phyloP scores from a whole-genome alignment of 2,888 invertebrate genomes.

The Amphipoea lucens region DNA sequence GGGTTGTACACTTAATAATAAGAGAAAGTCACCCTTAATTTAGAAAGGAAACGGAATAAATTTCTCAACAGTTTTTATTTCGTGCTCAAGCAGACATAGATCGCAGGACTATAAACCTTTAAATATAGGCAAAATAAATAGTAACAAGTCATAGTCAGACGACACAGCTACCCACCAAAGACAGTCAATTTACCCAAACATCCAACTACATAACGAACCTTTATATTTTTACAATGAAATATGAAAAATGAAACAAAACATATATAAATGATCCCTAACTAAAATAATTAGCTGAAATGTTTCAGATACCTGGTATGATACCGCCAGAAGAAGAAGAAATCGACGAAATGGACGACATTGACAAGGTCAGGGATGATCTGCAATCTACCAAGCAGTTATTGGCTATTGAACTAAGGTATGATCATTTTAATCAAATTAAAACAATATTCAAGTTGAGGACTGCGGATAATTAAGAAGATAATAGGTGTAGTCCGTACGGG shows the following conservation, averaged over 20 bases:
- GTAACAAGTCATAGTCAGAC: not conserved
- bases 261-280: not conserved
- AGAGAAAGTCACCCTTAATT: not conserved
- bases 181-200: not conserved
- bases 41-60: not conserved
- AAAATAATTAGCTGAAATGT: conserved; percentile 13
- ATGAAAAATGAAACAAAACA: not conserved
- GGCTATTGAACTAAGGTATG: conserved; percentile 93
- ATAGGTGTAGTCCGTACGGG: not conserved
- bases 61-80: not conserved
- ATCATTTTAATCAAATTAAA: not conserved
- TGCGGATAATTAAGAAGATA: not conserved
- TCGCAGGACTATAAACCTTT: not conserved
- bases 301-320: conserved; percentile 66
- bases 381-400: conserved; percentile 97
- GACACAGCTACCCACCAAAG: not conserved
- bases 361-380: conserved; percentile 96
- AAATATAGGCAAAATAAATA: no score
- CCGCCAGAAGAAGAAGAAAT: conserved; percentile 91
- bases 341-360: conserved; percentile 97
- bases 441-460: not conserved
- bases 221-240: not conserved
- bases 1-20: no score
- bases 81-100: not conserved
- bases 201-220: not conserved